Evolutionary conservation across 1,140 invertebrate genomes (phyloP), one percentile per base, ranked within the genome.

Genomic region (Protaetia brevitarsis): DNA sequence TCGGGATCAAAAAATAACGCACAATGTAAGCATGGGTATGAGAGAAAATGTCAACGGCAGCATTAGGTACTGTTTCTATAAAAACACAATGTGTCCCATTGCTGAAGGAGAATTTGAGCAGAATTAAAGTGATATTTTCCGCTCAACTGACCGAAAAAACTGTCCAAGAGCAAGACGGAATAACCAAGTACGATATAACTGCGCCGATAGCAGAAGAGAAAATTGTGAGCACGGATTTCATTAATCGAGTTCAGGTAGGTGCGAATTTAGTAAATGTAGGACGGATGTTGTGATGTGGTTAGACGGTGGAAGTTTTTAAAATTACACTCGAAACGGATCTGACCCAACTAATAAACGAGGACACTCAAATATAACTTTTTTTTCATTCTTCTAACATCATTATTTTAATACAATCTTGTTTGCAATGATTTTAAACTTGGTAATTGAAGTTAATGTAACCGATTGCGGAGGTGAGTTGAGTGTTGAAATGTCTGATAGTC

Each of bases 171-270:
- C 63, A 69, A 41, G 71, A 75, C 51, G 72, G 73, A 31, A 59
- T 70, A 16, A 67, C 72, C 21, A 57, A 69, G 7, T 77, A 68
- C 68, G 75, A 78, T 59, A 76, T 78, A 31, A 68, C 70, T 13
- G 70, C 65, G n/a, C 69, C 74, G 28, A 65, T 66, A 31, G 71
- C 72, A 11, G 60, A 71, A 27, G 73, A 74, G 21, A 65, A 74
- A 65, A 70, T 70, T 45, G 68, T 73, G 19, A 73, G 74, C 62
- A 69, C 68, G 56, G 76, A 78, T 71, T 76, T 78, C 64, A 69
- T 78, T 68, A 68, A 64, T 31, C 69, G 77, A 64, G 69, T 78
- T 61, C 77, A 78, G 77, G 76, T 78, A 73, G 69, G 75, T 70
- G 67, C 51, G 60, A 68, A 71, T 51, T 45, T 63, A 62, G 63